These are phyloP conservation scores for Acronicta alni DNA, from an alignment of 2,888 invertebrate genomes.

Conservation along the genomic window DNA sequence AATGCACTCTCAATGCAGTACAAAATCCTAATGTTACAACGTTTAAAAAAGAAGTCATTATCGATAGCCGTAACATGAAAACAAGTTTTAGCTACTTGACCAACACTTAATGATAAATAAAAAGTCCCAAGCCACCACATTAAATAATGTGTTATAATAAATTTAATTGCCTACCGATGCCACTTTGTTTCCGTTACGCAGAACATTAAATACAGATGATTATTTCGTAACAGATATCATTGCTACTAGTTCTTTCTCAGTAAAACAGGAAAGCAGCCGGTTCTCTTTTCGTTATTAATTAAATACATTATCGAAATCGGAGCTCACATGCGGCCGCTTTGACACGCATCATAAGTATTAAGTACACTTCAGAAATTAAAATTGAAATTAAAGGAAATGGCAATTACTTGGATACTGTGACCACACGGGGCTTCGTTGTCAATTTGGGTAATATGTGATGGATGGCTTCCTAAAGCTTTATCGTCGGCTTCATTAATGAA, in stretches of 20 bases:
- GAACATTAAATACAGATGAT: constrained; percentile 49
- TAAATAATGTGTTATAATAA: constrained; percentile 55
- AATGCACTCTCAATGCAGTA: too few relatives aligned
- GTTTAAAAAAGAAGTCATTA: not conserved
- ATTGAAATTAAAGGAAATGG: constrained; percentile 51
- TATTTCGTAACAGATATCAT: constrained; percentile 67
- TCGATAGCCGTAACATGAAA: not conserved
- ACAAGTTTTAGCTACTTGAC: constrained; percentile 9
- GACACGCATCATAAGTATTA: constrained; percentile 39
- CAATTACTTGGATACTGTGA: constrained; percentile 39
- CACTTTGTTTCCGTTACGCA: constrained; percentile 56
- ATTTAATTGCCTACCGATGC: constrained; percentile 49
- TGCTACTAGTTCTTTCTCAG: constrained; percentile 67
- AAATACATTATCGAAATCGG: constrained; percentile 68
- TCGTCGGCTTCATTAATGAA: constrained; percentile 31
- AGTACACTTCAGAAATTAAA: constrained; percentile 35
- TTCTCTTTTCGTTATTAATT: constrained; percentile 71
- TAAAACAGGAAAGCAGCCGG: constrained; percentile 72
- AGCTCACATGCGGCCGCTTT: constrained; percentile 60
- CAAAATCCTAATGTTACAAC: too few relatives aligned
- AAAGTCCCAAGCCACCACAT: constrained; percentile 40
- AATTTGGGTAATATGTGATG: constrained; percentile 40
- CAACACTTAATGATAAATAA: constrained; percentile 25
- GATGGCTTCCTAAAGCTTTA: constrained; percentile 46
- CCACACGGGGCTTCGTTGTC: constrained; percentile 36